Percentiles rank a stretch among this genome's conserved stretches.
Evolutionary conservation across 2,113 vertebrate genomes (phyloP).

Genomic region (Acanthochromis polyacanthus): DNA sequence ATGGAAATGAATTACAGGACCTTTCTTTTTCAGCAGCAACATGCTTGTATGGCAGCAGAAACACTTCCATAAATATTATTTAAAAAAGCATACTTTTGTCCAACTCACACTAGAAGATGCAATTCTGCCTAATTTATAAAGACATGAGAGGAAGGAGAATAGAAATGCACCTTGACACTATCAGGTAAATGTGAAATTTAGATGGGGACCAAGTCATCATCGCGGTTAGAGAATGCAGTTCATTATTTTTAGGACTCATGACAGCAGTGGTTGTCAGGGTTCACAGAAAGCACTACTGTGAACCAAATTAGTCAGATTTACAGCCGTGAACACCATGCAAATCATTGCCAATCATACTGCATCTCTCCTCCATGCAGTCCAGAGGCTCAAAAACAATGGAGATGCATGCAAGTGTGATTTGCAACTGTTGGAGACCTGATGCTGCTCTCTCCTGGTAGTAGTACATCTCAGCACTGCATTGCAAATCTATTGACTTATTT

Average conservation of each 20-base stretch:
- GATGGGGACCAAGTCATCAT: conserved; percentile 14
- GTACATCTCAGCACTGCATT: conserved; percentile 57
- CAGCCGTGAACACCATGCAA: conserved; percentile 30
- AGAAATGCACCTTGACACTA: conserved; percentile 13
- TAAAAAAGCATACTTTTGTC: conserved; percentile 33
- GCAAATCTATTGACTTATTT: conserved; percentile 41
- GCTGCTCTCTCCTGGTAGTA: conserved; percentile 67
- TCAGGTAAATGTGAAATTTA: conserved; percentile 17
- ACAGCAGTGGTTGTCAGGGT: conserved; percentile 26
- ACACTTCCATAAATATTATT: conserved; percentile 38
- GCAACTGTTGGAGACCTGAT: conserved; percentile 64
- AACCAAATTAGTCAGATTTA: conserved; percentile 42
- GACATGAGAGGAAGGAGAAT: background rate
- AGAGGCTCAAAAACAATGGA: conserved; percentile 34
- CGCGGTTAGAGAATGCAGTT: conserved; percentile 19
- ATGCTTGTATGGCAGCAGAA: background rate
- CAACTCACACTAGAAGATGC: conserved; percentile 13
- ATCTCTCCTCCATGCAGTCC: conserved; percentile 54
- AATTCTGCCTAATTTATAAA: conserved; percentile 10
- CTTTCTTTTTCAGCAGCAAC: conserved; percentile 22
- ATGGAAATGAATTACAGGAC: conserved; percentile 18
- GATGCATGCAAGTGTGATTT: conserved; percentile 71
- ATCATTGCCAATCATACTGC: conserved; percentile 23
- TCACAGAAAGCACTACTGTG: conserved; percentile 45
- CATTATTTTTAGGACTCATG: conserved; percentile 33